Base-by-base conservation (phyloP, 2,113 vertebrate genomes). In the Eolophus roseicapilla region DNA sequence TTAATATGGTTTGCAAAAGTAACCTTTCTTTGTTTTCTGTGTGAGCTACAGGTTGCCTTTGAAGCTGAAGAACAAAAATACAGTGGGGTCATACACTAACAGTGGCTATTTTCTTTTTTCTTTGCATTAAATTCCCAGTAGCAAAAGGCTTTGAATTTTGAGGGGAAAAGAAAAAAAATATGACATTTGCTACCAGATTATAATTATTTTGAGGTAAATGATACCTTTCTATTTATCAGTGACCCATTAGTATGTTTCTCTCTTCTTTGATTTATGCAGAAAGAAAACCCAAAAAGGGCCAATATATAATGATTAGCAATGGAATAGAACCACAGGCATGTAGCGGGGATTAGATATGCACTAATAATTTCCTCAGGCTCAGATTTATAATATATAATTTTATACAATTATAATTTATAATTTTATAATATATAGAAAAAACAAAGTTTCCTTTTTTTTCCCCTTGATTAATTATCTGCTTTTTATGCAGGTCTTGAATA, bases 381-480 rank as follows among this genome's bases (percentile, higher is more conserved):
- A 3, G 52, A 92, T 90, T 85, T 75, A 44, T 86, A 92, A 92
- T 79, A 53, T 74, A 76, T 39, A 49, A n/a, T n/a, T 57, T n/a
- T n/a, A 57, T n/a, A 57, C 33, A 57, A 57, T 33, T 33, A 57
- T 21, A 57, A 57, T 57, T 57, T 57, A n/a, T 21, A 57, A 9
- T 93, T 90, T 85, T 65, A 50, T 86, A 92, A 92, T 79, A 53
- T 77, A 68, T 31, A 46, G 43, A 80, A 87, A 89, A 78, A 50
- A 17, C 14, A 37, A 90, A 88, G 33, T 73, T 86, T 91, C 70
- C 43, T 64, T 20, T 29, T 31, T 49, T 16, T 7, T 13, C 20
- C 16, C 21, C 43, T 84, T 79, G 60, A 70, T 92, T 96, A 94
- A 94, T 94, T 89, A 89, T 92, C 88, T 88, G 23, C 73, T 90